Evolutionary conservation across 2,797 vertebrate species (phyloP).

Genomic region (Melanotaenia parkinsoni): DNA sequence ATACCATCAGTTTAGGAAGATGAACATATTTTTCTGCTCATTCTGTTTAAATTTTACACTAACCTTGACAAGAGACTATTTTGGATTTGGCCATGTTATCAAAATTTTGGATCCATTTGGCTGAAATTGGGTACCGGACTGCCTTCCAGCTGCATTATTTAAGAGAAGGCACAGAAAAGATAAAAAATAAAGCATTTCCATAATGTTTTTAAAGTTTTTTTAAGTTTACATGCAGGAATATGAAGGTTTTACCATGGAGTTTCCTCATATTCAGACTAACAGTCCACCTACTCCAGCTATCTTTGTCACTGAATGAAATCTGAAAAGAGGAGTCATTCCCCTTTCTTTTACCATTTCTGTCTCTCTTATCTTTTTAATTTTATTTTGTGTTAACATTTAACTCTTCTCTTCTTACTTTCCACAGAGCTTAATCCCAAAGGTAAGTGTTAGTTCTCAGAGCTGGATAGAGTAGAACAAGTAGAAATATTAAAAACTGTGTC

Average conservation of each 20-base stretch:
- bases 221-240: conserved; percentile 9
- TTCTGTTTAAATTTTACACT: conserved; percentile 29
- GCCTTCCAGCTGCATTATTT: conserved; percentile 32
- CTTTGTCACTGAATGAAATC: conserved; percentile 15
- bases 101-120: conserved; percentile 20
- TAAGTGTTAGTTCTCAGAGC: conserved; percentile 66
- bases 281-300: conserved; percentile 1
- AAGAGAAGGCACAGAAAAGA: conserved; percentile 16
- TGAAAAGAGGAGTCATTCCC: conserved; percentile 6
- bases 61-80: conserved; percentile 16
- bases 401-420: conserved; percentile 50
- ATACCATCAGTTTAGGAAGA: not conserved
- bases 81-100: conserved; percentile 30
- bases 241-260: conserved; percentile 42
- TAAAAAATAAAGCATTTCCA: conserved; percentile 9
- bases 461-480: conserved; percentile 54
- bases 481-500: conserved; percentile 6
- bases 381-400: conserved; percentile 28
- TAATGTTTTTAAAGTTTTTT: conserved; percentile 3
- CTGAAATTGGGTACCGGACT: not conserved
- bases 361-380: conserved; percentile 17
- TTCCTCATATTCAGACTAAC: conserved; percentile 12
- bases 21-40: not conserved
- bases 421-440: conserved; percentile 83
- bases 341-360: conserved; percentile 15